A percentile compares a stretch with the other conserved stretches of the same genome.
Conservation (phyloP, 1,140 invertebrate species). For the Pseudomyrmex pallidus region DNA sequence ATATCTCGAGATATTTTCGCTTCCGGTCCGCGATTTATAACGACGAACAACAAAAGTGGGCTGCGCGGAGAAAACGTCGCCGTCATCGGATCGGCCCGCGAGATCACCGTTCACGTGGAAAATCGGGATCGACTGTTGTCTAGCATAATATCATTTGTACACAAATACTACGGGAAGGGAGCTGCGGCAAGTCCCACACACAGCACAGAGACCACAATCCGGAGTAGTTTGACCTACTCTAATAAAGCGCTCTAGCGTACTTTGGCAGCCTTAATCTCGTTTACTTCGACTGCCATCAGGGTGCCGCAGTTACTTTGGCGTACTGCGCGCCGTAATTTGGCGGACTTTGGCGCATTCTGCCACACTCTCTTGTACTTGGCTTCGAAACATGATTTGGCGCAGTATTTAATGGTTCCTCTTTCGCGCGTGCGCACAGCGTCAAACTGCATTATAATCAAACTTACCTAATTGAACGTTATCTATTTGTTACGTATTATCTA, state of each 20-base stretch:
- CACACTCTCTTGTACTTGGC: constrained; percentile 37
- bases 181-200: neutral
- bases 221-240: constrained; percentile 54
- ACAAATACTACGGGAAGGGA: neutral
- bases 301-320: constrained; percentile 40
- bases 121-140: too few species aligned
- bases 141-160: neutral
- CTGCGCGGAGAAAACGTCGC: neutral
- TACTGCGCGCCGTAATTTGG: constrained; percentile 46
- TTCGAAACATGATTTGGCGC: constrained; percentile 38
- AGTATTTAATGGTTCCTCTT: constrained; percentile 8
- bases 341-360: constrained; percentile 47
- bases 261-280: constrained; percentile 56
- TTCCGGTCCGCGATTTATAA: neutral
- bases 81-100: neutral
- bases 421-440: too few species aligned
- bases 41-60: neutral
- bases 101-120: neutral
- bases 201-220: constrained; percentile 19
- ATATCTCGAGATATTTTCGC: constrained; percentile 19
- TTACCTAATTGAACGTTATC: neutral
- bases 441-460: neutral
- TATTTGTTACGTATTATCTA: neutral
- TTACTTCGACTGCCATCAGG: constrained; percentile 43
- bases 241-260: constrained; percentile 59